Evolutionary conservation across 2,797 vertebrate species (phyloP), one percentile per base, ranked within the genome.

Genomic region (Catamblyrhynchus diadema): DNA sequence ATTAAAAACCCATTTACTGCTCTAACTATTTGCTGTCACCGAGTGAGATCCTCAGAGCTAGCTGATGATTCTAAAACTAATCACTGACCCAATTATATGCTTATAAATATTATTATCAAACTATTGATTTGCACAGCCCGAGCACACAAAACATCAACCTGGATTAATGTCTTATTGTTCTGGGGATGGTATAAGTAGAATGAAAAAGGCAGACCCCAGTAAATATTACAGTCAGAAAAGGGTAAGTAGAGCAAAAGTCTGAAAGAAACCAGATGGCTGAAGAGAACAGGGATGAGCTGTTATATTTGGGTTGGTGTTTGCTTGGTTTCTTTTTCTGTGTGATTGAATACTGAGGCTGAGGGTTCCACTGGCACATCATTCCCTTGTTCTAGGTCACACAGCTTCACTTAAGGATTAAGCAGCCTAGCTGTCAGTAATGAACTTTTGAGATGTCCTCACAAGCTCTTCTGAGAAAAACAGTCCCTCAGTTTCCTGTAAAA

Each of bases 71-170:
- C 54, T 74, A 83, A 87, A 89, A 44, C 50, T 66, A 81, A 77
- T 74, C 82, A 53, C 32, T 42, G 71, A 88, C 53, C 27, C 23
- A 83, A 71, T 89, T 77, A 53, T 60, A 37, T 60, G 42, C 61
- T 78, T 91, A 78, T 83, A 87, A 92, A 89, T 93, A 82, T 82
- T 84, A 88, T 70, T 82, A 88, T 71, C 33, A 85, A 91, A 92
- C 75, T 92, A 95, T 93, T 83, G 82, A 95, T 93, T 91, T 90
- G 75, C 69, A 93, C 91, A 74, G 61, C 61, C 69, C 37, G 21
- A 65, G 41, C 66, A 72, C 72, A 39, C 54, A 51, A 71, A 56
- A 5, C 44, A 70, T 88, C 70, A 56, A 4, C 41, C n/a, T 88
- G 45, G n/a, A 85, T 92, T 77, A 88, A 75, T 67, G 15, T 59